A percentile compares a stretch with the other conserved stretches of the same genome.
Conservation (phyloP, 2,797 vertebrate genomes). For the Hippoglossus hippoglossus region DNA sequence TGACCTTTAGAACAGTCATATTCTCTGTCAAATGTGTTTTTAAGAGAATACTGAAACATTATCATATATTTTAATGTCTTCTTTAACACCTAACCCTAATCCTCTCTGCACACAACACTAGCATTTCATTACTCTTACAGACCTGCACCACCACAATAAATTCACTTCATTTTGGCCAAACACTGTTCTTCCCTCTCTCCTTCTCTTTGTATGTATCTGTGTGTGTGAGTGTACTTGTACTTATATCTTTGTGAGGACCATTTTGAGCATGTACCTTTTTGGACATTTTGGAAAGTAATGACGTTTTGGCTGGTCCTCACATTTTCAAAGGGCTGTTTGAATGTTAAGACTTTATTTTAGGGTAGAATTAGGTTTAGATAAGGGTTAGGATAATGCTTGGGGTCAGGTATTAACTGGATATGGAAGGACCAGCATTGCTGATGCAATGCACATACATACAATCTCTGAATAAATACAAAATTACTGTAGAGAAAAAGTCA, state of each 20-base stretch:
- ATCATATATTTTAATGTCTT: background rate
- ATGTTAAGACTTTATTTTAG: too few relatives aligned
- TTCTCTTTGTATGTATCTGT: constrained; percentile 36
- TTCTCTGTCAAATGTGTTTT: background rate
- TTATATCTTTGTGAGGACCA: too few relatives aligned
- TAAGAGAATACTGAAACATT: background rate
- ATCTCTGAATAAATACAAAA: too few relatives aligned
- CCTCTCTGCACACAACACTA: constrained; percentile 8
- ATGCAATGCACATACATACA: constrained; percentile 1
- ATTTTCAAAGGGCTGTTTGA: too few relatives aligned
- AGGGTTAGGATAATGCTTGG: too few relatives aligned
- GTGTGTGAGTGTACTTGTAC: background rate
- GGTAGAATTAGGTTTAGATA: too few relatives aligned
- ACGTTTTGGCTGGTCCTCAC: too few relatives aligned
- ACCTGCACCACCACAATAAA: constrained; percentile 28
- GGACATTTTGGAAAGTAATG: too few relatives aligned
- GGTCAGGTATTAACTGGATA: background rate
- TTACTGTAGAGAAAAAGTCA: too few relatives aligned
- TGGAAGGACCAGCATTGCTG: constrained; percentile 26
- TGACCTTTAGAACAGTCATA: constrained; percentile 1
- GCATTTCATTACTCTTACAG: constrained; percentile 19
- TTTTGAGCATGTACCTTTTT: too few relatives aligned
- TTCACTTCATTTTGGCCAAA: constrained; percentile 29
- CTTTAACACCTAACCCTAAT: background rate
- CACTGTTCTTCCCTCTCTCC: too few relatives aligned